Evolutionary conservation across 2,113 vertebrate species (phyloP).

Genomic region (Neolamprologus ventralis): DNA sequence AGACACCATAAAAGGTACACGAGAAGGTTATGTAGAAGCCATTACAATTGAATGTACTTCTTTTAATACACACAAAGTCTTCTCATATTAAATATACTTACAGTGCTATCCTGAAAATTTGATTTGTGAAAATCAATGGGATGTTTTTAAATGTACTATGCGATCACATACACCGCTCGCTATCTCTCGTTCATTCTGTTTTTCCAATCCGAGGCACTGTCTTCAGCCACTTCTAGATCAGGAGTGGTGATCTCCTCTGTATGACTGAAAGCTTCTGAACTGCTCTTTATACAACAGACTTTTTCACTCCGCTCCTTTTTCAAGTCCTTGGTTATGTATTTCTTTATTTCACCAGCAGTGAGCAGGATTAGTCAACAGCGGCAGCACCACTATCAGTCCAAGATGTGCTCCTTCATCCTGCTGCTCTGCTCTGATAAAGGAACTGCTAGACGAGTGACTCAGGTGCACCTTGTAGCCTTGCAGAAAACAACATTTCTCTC

Average conservation of each 20-base stretch:
- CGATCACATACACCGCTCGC: not conserved
- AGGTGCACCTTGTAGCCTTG: slow-evolving; percentile 48
- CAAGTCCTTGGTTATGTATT: slow-evolving; percentile 52
- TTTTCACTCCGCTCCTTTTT: slow-evolving; percentile 29
- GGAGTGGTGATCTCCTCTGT: slow-evolving; percentile 30
- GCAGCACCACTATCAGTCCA: slow-evolving; percentile 54
- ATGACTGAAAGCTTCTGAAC: slow-evolving; percentile 48
- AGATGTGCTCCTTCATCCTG: slow-evolving; percentile 67
- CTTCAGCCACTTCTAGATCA: slow-evolving; percentile 40
- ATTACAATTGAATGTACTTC: slow-evolving; percentile 62
- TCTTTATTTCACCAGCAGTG: slow-evolving; percentile 52
- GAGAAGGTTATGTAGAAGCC: slow-evolving; percentile 44
- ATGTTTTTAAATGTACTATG: slow-evolving; percentile 45
- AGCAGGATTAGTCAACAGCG: slow-evolving; percentile 59
- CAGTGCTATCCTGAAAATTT: slow-evolving; percentile 47
- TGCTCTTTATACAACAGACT: slow-evolving; percentile 48
- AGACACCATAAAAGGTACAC: slow-evolving; percentile 46
- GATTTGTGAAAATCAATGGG: slow-evolving; percentile 64
- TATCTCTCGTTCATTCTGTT: not conserved
- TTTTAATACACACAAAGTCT: slow-evolving; percentile 61
- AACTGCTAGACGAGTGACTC: slow-evolving; percentile 54
- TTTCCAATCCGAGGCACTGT: slow-evolving; percentile 10
- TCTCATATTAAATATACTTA: slow-evolving; percentile 56
- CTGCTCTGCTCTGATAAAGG: slow-evolving; percentile 68
- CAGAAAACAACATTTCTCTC: slow-evolving; percentile 62